Percentiles rank a stretch among this genome's conserved stretches.
These are phyloP conservation scores for Proctacanthus coquilletti DNA, from an alignment of 1,140 invertebrate genomes.

Conservation along the genomic window DNA sequence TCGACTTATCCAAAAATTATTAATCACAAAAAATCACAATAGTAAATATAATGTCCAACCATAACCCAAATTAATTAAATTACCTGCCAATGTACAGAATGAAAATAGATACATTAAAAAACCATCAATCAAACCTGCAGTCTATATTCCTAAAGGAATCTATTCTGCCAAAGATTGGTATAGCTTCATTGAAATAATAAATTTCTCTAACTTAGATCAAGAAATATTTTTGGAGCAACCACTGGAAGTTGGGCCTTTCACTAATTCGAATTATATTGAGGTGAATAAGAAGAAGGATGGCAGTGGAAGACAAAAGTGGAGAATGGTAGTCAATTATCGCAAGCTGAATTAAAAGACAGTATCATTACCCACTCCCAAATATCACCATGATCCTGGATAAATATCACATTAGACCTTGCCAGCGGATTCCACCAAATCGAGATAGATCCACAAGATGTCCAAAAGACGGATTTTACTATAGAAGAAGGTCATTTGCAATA, in stretches of 20 bases:
- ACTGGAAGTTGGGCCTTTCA: conserved; percentile 6
- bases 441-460: conserved; percentile 15
- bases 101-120: too few species aligned
- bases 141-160: too few species aligned
- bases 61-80: too few species aligned
- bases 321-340: conserved; percentile 25
- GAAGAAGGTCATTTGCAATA: conserved; percentile 13
- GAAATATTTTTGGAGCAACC: not conserved
- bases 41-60: too few species aligned
- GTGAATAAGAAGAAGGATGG: conserved; percentile 8
- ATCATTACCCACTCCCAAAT: conserved; percentile 34
- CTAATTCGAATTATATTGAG: too few species aligned
- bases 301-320: conserved; percentile 7
- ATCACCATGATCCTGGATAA: conserved; percentile 30
- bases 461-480: conserved; percentile 30
- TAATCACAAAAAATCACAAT: too few species aligned
- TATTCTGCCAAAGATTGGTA: too few species aligned
- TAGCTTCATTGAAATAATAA: too few species aligned
- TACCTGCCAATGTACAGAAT: too few species aligned
- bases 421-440: conserved; percentile 34
- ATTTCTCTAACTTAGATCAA: too few species aligned
- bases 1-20: too few species aligned
- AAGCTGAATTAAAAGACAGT: conserved; percentile 26
- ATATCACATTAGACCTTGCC: conserved; percentile 25
- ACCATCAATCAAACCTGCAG: too few species aligned